These are phyloP conservation scores for Amphiprion percula DNA, from an alignment of 2,113 vertebrate species.

Conservation along the genomic window DNA sequence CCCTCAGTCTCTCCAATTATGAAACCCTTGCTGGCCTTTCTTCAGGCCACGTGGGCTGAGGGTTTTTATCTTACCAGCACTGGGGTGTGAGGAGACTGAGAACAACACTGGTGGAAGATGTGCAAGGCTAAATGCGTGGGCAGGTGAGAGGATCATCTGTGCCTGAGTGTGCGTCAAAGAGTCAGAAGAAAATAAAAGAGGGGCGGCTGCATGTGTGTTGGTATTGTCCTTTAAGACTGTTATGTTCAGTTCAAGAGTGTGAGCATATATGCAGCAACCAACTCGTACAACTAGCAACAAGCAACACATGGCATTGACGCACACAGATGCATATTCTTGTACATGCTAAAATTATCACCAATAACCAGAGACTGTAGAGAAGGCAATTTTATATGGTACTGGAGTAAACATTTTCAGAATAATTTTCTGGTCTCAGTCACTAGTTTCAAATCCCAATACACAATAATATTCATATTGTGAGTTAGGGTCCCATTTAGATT, in stretches of 20 bases:
- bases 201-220: neutral
- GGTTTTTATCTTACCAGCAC: conserved; percentile 61
- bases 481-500: too few species aligned
- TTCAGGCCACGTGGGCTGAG: conserved; percentile 60
- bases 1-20: conserved; percentile 65
- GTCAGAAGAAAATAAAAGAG: conserved; percentile 17
- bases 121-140: conserved; percentile 66
- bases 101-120: conserved; percentile 57
- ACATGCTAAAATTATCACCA: too few species aligned
- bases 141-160: conserved; percentile 47
- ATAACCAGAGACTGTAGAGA: too few species aligned
- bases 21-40: conserved; percentile 64
- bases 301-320: too few species aligned
- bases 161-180: conserved; percentile 33
- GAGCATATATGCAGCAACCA: conserved; percentile 15
- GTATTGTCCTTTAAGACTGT: conserved; percentile 3
- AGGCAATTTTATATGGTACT: too few species aligned
- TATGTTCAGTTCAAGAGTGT: conserved; percentile 12
- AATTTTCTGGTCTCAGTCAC: too few species aligned
- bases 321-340: too few species aligned
- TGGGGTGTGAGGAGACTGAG: conserved; percentile 75
- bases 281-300: neutral
- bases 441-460: too few species aligned
- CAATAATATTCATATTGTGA: too few species aligned
- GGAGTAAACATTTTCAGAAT: too few species aligned